Percentiles rank a stretch among this genome's conserved stretches.
phyloP scores from a whole-genome alignment of 1,140 invertebrate genomes.

The Ctenoplectra terminalis region DNA sequence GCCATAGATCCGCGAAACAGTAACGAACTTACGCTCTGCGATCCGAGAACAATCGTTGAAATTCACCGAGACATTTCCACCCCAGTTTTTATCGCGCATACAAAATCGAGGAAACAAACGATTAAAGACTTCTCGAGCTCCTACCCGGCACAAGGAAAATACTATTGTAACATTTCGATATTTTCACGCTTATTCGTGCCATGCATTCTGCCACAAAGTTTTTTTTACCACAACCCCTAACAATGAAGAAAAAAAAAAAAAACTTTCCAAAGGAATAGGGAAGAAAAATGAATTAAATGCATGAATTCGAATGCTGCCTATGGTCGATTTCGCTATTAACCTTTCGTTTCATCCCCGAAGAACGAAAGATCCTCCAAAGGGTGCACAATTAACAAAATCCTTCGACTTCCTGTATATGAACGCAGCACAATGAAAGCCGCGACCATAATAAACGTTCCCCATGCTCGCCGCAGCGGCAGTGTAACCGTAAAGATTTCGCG shows the following conservation, averaged over 20 bases:
- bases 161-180: conserved; percentile 17
- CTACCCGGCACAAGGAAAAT: not conserved
- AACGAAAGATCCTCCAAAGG: conserved; percentile 20
- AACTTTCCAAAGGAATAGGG: not conserved
- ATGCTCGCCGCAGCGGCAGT: not conserved
- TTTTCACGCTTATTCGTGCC: conserved; percentile 11
- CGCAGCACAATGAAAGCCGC: not conserved
- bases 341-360: not conserved
- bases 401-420: not conserved
- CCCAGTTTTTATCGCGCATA: conserved; percentile 6
- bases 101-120: not conserved
- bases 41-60: not conserved
- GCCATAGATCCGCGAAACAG: conserved; percentile 3
- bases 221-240: not conserved
- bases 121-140: conserved; percentile 13
- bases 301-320: not conserved
- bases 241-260: not conserved
- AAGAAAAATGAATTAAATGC: not conserved
- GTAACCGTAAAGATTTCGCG: conserved; percentile 33
- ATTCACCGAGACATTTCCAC: conserved; percentile 19
- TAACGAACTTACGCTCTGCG: not conserved
- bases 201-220: not conserved
- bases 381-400: conserved; percentile 35
- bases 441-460: conserved; percentile 12
- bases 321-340: not conserved